A percentile compares a stretch with the other conserved stretches of the same genome.
Evolutionary conservation across 2,113 vertebrate species (phyloP).

Genomic region (Megaptera novaeangliae): DNA sequence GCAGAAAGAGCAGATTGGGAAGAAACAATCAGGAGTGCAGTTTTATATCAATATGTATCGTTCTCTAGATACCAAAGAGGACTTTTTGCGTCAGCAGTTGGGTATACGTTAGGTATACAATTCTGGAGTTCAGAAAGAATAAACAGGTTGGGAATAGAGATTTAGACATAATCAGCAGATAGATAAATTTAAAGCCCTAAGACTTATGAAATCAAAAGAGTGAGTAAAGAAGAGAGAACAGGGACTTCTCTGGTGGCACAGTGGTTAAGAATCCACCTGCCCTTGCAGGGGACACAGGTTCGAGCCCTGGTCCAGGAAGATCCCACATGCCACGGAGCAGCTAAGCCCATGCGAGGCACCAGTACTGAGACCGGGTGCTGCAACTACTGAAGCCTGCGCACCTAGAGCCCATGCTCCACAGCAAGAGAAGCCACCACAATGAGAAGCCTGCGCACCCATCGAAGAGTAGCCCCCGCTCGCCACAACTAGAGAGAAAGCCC

Average conservation of each 20-base stretch:
- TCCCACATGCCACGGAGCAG: too few species aligned
- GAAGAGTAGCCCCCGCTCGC: accelerated
- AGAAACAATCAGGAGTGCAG: background rate
- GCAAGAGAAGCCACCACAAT: too few species aligned
- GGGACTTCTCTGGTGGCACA: too few species aligned
- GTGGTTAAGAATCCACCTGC: too few species aligned
- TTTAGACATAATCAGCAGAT: background rate
- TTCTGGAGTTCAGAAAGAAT: background rate
- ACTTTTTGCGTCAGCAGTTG: background rate
- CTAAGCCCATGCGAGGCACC: too few species aligned
- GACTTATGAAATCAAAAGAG: background rate
- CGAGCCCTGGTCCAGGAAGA: too few species aligned
- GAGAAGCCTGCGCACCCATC: too few species aligned
- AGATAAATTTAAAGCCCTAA: background rate
- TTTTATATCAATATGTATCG: background rate
- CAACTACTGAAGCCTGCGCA: too few species aligned
- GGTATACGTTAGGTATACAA: background rate
- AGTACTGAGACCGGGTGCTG: too few species aligned
- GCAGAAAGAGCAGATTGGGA: background rate
- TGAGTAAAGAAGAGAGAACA: background rate
- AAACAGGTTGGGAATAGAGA: background rate
- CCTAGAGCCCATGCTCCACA: too few species aligned
- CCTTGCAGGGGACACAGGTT: too few species aligned
- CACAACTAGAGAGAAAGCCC: too few species aligned
- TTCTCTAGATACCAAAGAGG: background rate